A percentile compares a stretch with the other conserved stretches of the same genome.
phyloP scores from a whole-genome alignment of 2,113 vertebrate species.

The Xenopus laevis region DNA sequence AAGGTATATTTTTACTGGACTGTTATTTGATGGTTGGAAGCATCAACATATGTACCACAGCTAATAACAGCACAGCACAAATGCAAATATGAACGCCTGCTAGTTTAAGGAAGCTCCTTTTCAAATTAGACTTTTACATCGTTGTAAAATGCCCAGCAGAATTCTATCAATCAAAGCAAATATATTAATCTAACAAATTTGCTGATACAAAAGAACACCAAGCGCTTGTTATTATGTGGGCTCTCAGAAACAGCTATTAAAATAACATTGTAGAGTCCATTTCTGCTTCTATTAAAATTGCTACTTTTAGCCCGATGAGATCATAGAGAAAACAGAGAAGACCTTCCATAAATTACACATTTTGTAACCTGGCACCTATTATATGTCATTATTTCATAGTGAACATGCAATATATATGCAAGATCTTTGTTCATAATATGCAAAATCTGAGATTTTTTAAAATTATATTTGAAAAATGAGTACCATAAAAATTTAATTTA shows the following conservation, averaged over 20 bases:
- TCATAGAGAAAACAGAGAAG: constrained; percentile 53
- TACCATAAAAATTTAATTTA: too few species aligned
- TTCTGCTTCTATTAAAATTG: constrained; percentile 51
- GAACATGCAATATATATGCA: neutral
- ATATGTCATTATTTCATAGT: neutral
- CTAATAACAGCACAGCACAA: constrained; percentile 29
- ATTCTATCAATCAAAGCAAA: constrained; percentile 51
- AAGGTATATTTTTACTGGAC: constrained; percentile 19
- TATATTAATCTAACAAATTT: constrained; percentile 53
- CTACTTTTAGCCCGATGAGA: constrained; percentile 48
- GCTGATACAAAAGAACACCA: constrained; percentile 55
- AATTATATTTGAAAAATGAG: too few species aligned
- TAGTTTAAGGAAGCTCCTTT: constrained; percentile 43
- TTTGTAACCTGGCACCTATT: constrained; percentile 36
- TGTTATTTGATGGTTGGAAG: constrained; percentile 39
- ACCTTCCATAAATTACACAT: constrained; percentile 44
- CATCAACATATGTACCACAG: constrained; percentile 11
- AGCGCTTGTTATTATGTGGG: constrained; percentile 50
- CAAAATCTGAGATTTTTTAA: neutral
- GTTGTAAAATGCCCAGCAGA: constrained; percentile 23
- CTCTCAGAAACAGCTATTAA: constrained; percentile 59
- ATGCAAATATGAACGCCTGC: constrained; percentile 18
- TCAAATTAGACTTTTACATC: constrained; percentile 50
- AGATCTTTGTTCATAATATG: neutral
- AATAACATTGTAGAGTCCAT: constrained; percentile 46